Conservation (phyloP, 2,113 vertebrate species). For the Chauna torquata region DNA sequence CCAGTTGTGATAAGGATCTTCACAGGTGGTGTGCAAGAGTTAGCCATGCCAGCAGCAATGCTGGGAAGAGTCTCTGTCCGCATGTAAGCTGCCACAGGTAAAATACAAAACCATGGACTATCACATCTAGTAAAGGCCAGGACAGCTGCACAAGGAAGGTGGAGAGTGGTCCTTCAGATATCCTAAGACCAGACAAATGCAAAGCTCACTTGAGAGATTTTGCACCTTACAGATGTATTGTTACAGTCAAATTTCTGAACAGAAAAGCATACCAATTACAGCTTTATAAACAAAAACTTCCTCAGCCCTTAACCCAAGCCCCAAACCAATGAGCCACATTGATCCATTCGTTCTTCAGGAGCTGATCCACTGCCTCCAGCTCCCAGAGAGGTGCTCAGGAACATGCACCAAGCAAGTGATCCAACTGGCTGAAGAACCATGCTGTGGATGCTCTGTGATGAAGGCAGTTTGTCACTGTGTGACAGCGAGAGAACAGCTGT, state of each 20-base stretch:
- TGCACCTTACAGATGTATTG: background rate
- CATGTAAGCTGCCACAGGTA: background rate
- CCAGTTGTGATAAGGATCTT: background rate
- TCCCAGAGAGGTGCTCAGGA: background rate
- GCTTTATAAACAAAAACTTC: background rate
- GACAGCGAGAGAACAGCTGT: background rate
- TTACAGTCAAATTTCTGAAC: background rate
- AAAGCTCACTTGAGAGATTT: background rate
- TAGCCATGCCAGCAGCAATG: accelerated
- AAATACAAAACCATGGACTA: background rate
- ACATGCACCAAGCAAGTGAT: accelerated
- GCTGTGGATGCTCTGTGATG: background rate
- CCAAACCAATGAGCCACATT: background rate
- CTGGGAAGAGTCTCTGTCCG: background rate
- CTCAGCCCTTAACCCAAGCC: background rate
- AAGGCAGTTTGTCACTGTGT: background rate
- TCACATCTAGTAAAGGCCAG: background rate
- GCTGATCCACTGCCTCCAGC: background rate
- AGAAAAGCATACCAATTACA: background rate
- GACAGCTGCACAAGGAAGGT: background rate
- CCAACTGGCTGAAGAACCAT: background rate
- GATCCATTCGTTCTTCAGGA: background rate
- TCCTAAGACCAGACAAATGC: background rate
- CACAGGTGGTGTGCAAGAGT: background rate
- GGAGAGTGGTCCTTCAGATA: background rate